A percentile compares a stretch with the other conserved stretches of the same genome.
These are phyloP conservation scores for Odontomachus brunneus DNA, from an alignment of 1,140 invertebrate species.

Conservation along the genomic window DNA sequence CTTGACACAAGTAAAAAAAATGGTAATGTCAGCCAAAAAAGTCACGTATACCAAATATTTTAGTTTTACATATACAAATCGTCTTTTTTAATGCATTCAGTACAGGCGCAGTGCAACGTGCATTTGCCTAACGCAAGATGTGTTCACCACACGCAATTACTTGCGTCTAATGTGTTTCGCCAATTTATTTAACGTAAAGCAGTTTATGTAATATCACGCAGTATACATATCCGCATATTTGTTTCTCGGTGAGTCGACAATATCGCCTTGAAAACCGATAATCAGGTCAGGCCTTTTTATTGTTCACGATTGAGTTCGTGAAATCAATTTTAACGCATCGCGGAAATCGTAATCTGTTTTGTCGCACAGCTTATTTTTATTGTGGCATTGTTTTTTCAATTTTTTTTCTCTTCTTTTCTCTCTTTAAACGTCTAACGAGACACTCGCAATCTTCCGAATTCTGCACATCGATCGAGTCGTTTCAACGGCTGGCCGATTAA, in stretches of 20 bases:
- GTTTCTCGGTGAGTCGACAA: neutral
- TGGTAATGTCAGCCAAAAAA: too few species aligned
- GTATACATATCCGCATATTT: slow-evolving; percentile 24
- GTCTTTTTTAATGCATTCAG: too few species aligned
- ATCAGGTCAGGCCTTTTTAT: slow-evolving; percentile 46
- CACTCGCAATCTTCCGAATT: neutral
- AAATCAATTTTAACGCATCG: slow-evolving; percentile 30
- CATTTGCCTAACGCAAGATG: too few species aligned
- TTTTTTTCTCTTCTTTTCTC: neutral
- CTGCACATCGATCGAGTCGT: slow-evolving; percentile 1
- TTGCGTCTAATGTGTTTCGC: neutral
- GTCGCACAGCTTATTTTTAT: neutral
- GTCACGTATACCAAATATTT: too few species aligned
- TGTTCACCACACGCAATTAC: neutral
- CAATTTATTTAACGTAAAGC: slow-evolving; percentile 41
- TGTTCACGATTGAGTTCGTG: slow-evolving; percentile 40
- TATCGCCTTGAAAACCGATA: slow-evolving; percentile 42
- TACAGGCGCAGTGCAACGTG: neutral
- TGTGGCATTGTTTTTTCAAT: neutral
- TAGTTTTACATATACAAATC: too few species aligned
- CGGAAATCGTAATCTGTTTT: slow-evolving; percentile 15
- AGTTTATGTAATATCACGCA: slow-evolving; percentile 20
- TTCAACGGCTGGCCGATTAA: slow-evolving; percentile 7
- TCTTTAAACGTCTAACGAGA: neutral
- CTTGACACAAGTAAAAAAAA: too few species aligned